Evolutionary conservation across 2,888 invertebrate species (phyloP), one percentile per base, ranked within the genome.

Genomic region (Saturnia japonica): DNA sequence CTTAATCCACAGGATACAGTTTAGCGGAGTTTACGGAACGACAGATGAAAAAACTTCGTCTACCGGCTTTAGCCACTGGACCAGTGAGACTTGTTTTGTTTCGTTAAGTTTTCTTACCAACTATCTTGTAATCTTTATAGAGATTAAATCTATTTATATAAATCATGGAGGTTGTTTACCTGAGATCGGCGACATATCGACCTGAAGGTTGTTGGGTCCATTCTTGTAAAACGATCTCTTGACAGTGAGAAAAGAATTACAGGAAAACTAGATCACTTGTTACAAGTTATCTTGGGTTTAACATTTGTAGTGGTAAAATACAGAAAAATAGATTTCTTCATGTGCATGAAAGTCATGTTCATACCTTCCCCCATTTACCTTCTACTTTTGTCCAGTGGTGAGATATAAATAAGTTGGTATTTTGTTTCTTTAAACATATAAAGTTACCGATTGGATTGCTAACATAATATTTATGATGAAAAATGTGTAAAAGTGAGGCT

Each of bases 41-140:
- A 72, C 72, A 72, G 69, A 72, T 72, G 72, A 72, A 72, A 72
- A 72, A 72, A 72, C 51, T 72, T 72, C 67, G 2, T 6, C 3
- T 34, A 34, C 3, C 34, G 34, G 34, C 22, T 6, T 67, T 28
- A 19, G 45, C 67, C 64, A 62, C 22, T 45, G 66, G 51, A 67
- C 28, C 68, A n/a, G 62, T 69, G 64, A 40, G 66, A 25, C 66
- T 70, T 70, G 66, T 70, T 70, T 70, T 66, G 47, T 64, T 70
- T 66, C 64, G 22, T 4, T 40, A 70, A 70, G 64, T 57, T 70
- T 64, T 34, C 62, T 25, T 25, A 8, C 22, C 45, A n/a, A 67
- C 45, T 45, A 45, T 45, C 12, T 28, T 25, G 11, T 57, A 57
- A 43, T 62, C 45, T 45, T 64, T 64, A 64, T 64, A 64, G 40